phyloP scores from a whole-genome alignment of 1,140 invertebrate species.

The Probaryconus sp. region DNA sequence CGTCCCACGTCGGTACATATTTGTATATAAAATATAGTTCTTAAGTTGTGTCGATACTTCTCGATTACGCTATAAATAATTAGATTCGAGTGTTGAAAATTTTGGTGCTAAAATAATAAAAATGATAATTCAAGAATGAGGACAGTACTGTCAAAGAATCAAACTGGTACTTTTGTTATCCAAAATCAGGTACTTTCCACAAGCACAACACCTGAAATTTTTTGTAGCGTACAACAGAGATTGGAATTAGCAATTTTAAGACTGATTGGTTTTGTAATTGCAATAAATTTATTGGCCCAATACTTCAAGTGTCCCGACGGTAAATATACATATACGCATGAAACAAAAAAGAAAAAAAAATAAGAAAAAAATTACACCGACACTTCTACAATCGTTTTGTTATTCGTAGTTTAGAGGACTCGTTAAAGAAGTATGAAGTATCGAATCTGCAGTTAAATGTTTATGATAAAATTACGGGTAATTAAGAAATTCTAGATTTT shows the following conservation, averaged over 20 bases:
- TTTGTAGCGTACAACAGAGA: not conserved
- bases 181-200: no score
- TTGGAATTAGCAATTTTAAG: slow-evolving; percentile 8
- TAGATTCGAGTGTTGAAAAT: no score
- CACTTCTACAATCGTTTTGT: slow-evolving; percentile 68
- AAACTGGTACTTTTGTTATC: no score
- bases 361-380: slow-evolving; percentile 29
- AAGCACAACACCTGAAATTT: not conserved
- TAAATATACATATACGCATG: slow-evolving; percentile 37
- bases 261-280: slow-evolving; percentile 1
- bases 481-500: slow-evolving; percentile 78
- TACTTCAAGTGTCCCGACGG: slow-evolving; percentile 21
- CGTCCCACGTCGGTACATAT: no score
- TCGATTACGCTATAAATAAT: no score
- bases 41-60: no score
- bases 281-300: slow-evolving; percentile 3
- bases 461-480: slow-evolving; percentile 79
- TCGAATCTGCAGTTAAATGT: slow-evolving; percentile 76
- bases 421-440: slow-evolving; percentile 63
- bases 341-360: slow-evolving; percentile 7
- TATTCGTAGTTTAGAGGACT: slow-evolving; percentile 67
- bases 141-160: not conserved
- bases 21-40: no score
- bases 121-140: slow-evolving; percentile 5
- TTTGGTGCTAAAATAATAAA: slow-evolving; percentile 15